Conservation (phyloP, 2,797 vertebrate genomes). For the Phrynocephalus forsythii region DNA sequence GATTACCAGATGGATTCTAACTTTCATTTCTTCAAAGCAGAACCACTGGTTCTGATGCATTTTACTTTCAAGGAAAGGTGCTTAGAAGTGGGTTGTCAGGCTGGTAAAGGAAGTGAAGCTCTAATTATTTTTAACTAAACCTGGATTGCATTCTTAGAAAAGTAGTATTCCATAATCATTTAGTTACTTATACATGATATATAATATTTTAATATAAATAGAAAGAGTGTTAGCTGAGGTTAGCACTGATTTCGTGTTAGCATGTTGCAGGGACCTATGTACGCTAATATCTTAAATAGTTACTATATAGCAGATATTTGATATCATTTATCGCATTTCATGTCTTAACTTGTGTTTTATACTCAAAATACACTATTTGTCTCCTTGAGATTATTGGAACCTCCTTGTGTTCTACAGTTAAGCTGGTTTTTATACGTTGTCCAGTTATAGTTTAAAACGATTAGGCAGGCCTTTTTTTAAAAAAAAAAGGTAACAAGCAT, state of each 20-base stretch:
- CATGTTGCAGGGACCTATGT: neutral
- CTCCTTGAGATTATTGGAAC: slow-evolving; percentile 69
- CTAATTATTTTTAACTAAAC: neutral
- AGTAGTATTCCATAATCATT: slow-evolving; percentile 1
- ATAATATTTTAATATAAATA: slow-evolving; percentile 4
- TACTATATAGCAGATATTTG: neutral
- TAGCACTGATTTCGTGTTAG: neutral
- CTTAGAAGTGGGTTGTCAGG: neutral
- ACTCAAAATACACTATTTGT: slow-evolving; percentile 8
- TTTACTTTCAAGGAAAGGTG: slow-evolving; percentile 1
- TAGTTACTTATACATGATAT: slow-evolving; percentile 14
- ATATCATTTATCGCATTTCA: slow-evolving; percentile 2
- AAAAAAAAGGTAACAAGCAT: slow-evolving; percentile 78
- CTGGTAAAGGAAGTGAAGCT: neutral
- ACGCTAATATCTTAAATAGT: neutral
- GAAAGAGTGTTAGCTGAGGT: neutral
- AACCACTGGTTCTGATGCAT: neutral
- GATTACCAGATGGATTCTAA: neutral
- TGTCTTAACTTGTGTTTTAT: slow-evolving; percentile 5
- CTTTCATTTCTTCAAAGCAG: slow-evolving; percentile 1
- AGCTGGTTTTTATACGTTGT: slow-evolving; percentile 70
- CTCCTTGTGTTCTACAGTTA: slow-evolving; percentile 70
- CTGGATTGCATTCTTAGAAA: neutral
- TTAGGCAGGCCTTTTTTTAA: slow-evolving; percentile 55
- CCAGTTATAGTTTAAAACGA: slow-evolving; percentile 73